A percentile compares a stretch with the other conserved stretches of the same genome.
Conservation (phyloP, 2,113 vertebrate genomes). For the Calcarius ornatus region DNA sequence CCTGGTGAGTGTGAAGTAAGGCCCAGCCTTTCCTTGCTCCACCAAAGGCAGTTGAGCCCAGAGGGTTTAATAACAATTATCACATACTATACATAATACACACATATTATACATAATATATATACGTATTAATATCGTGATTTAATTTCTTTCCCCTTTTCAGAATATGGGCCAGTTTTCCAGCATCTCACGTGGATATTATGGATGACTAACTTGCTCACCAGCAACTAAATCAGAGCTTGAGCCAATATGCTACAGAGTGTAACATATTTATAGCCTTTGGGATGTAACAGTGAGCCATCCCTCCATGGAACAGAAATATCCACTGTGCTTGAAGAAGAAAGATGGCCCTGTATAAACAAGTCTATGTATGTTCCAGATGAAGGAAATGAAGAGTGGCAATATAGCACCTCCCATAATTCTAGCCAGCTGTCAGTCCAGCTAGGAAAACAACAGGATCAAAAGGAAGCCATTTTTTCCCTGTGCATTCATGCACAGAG, state of each 20-base stretch:
- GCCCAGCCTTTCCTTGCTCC: not conserved
- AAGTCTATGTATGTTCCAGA: not conserved
- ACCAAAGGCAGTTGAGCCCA: not conserved
- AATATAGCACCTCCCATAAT: not conserved
- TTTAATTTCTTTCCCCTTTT: not conserved
- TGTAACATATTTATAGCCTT: not conserved
- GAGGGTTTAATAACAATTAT: not conserved
- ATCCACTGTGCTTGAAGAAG: not conserved
- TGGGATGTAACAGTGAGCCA: not conserved
- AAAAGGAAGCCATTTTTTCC: not conserved
- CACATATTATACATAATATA: not conserved
- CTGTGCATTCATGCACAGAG: not conserved
- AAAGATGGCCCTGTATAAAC: not conserved
- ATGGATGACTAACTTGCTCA: not conserved
- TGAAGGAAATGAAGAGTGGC: not conserved
- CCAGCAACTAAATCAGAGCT: not conserved
- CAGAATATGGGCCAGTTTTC: not conserved
- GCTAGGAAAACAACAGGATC: not conserved
- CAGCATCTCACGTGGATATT: rapidly evolving
- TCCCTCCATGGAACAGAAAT: not conserved
- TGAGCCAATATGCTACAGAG: not conserved
- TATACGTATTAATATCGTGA: not conserved
- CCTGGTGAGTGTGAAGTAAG: not conserved
- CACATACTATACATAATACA: not conserved
- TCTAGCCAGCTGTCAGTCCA: not conserved